Evolutionary conservation across 2,113 vertebrate species (phyloP), one percentile per base, ranked within the genome.

Genomic region (Aegithalos caudatus): DNA sequence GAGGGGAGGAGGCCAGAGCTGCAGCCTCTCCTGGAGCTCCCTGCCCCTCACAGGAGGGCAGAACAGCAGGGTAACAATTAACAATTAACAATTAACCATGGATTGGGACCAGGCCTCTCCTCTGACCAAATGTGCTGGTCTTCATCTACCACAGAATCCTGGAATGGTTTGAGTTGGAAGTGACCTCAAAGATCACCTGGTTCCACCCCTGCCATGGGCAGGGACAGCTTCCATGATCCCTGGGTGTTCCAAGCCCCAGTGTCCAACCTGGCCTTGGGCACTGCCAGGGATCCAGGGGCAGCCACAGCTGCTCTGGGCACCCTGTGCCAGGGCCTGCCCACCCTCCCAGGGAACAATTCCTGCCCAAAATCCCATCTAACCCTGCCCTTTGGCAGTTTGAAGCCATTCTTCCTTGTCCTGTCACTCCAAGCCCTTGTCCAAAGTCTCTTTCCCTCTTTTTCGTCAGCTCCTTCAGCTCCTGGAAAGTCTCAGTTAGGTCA

Each of bases 321-420:
- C 48, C 58, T 60, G 18, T 54, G 38, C 45, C 58, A 58, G 25
- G 20, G 5, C 45, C 25, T 40, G 0, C 0, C 1, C 18, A 21
- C 12, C 60, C 25, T 91, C 10, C 0, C 31, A 60, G 25, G 27
- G 18, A 33, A 5, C 1, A 21, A 73, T 58, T 61, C 2, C 31
- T 37, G 1, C 38, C 22, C 19, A 14, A 16, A 1, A 48, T 29
- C 67, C 27, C 14, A 40, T 18, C 45, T 35, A 40, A 14, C 1
- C 15, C 10, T 0, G 0, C 14, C 1, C 24, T 53, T 6, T 73
- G 22, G 1, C 40, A 42, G 15, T 10, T 4, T 12, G 27, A 54
- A 42, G 2, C 31, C 53, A 18, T 42, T 21, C 2, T 7, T 31
- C 18, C 19, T 14, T 12, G 22, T 35, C 14, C 73, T 45, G 10